phyloP scores from a whole-genome alignment of 2,113 vertebrate genomes.

The Epinephelus cyanopodus region DNA sequence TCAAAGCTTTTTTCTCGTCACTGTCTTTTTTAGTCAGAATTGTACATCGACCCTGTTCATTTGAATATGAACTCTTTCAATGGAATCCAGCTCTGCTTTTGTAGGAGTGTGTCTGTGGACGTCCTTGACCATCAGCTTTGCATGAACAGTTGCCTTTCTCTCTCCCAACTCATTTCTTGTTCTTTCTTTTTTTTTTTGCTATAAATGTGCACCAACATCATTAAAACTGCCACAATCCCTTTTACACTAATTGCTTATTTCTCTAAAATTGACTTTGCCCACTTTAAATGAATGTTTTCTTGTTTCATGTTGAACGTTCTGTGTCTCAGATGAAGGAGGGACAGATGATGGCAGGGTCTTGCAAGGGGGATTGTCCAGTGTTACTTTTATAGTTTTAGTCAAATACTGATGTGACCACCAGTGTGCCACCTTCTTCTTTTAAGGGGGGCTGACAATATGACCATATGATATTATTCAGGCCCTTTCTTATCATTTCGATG shows the following conservation, averaged over 20 bases:
- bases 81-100: slow-evolving; percentile 53
- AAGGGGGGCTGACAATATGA: not conserved
- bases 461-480: slow-evolving; percentile 26
- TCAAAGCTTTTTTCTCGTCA: not conserved
- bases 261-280: slow-evolving; percentile 39
- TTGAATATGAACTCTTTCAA: slow-evolving; percentile 61
- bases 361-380: slow-evolving; percentile 32
- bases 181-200: slow-evolving; percentile 19
- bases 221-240: slow-evolving; percentile 61
- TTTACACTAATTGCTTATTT: slow-evolving; percentile 58
- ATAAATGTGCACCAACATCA: slow-evolving; percentile 50
- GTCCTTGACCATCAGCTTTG: slow-evolving; percentile 77
- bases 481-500: slow-evolving; percentile 27
- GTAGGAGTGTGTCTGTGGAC: slow-evolving; percentile 33
- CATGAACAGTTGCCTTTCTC: slow-evolving; percentile 61
- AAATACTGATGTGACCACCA: slow-evolving; percentile 28
- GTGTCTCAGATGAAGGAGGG: slow-evolving; percentile 50
- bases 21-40: slow-evolving; percentile 57
- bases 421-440: slow-evolving; percentile 39
- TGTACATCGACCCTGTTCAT: slow-evolving; percentile 60
- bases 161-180: slow-evolving; percentile 31
- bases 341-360: slow-evolving; percentile 52
- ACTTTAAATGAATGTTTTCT: slow-evolving; percentile 46
- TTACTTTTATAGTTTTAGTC: slow-evolving; percentile 27
- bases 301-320: slow-evolving; percentile 49